phyloP scores from a whole-genome alignment of 2,888 invertebrate species.

The Chymomyza amoena region DNA sequence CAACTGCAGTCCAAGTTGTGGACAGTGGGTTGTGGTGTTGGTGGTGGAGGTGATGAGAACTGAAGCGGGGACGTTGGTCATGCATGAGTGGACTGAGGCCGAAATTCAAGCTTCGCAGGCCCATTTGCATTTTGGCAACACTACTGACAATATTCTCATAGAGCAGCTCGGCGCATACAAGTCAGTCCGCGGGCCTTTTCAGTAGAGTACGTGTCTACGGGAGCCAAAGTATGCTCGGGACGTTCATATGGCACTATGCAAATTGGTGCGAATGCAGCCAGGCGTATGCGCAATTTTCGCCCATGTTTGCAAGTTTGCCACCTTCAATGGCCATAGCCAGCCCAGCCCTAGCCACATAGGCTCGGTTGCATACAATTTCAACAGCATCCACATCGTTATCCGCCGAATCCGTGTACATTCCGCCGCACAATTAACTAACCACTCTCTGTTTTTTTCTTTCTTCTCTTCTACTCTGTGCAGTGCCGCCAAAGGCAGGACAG shows the following conservation, averaged over 20 bases:
- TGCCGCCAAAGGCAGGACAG: constrained; percentile 78
- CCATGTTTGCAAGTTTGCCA: constrained; percentile 17
- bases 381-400: constrained; percentile 5
- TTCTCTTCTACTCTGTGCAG: constrained; percentile 41
- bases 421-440: constrained; percentile 5
- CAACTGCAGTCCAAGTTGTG: constrained; percentile 29
- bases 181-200: neutral
- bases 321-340: constrained; percentile 8
- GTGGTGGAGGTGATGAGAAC: neutral
- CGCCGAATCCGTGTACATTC: constrained; percentile 35
- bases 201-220: neutral
- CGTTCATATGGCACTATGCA: constrained; percentile 31
- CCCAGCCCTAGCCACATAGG: neutral
- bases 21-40: neutral
- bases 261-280: constrained; percentile 49
- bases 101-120: constrained; percentile 52
- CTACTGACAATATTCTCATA: neutral
- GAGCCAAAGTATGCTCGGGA: neutral
- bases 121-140: constrained; percentile 51
- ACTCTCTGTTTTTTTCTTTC: neutral
- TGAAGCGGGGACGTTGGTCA: neutral
- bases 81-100: constrained; percentile 29
- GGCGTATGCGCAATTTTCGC: constrained; percentile 55
- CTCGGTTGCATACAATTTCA: neutral
- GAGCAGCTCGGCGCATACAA: neutral